Conservation (phyloP, 2,888 invertebrate species). For the Seira musarum region DNA sequence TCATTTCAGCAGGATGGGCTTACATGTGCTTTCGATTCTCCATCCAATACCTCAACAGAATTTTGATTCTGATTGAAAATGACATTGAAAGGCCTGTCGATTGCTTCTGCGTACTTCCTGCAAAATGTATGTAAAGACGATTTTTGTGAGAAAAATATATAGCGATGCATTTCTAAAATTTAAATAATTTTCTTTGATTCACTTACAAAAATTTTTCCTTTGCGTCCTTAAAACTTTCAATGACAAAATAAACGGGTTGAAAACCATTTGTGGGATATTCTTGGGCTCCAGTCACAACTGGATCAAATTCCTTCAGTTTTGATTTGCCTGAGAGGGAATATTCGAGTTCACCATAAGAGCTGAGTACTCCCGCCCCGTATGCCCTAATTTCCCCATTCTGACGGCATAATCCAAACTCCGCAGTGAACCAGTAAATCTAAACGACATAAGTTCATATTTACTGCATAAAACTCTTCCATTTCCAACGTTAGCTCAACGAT, state of each 20-base stretch:
- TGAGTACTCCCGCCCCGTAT: constrained; percentile 96
- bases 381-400: constrained; percentile 93
- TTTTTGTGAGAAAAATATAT: too few species aligned
- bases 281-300: constrained; percentile 86
- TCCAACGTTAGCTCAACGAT: not conserved
- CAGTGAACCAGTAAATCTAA: constrained; percentile 99
- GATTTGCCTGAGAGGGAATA: constrained; percentile 93
- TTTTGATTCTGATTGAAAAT: too few species aligned
- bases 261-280: constrained; percentile 98
- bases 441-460: too few species aligned
- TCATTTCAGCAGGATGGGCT: too few species aligned
- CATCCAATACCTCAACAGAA: too few species aligned
- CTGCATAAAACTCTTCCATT: not conserved
- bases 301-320: constrained; percentile 89
- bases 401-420: constrained; percentile 96
- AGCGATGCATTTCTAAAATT: not conserved
- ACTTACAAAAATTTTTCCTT: constrained; percentile 96
- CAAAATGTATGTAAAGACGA: too few species aligned
- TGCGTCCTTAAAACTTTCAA: constrained; percentile 95
- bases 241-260: constrained; percentile 96
- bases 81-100: too few species aligned
- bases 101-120: too few species aligned
- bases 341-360: constrained; percentile 96
- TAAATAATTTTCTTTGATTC: not conserved
- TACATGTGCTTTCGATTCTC: too few species aligned